Conservation (phyloP, 92 coral and sea anemone species). For the Phenganax marumi region DNA sequence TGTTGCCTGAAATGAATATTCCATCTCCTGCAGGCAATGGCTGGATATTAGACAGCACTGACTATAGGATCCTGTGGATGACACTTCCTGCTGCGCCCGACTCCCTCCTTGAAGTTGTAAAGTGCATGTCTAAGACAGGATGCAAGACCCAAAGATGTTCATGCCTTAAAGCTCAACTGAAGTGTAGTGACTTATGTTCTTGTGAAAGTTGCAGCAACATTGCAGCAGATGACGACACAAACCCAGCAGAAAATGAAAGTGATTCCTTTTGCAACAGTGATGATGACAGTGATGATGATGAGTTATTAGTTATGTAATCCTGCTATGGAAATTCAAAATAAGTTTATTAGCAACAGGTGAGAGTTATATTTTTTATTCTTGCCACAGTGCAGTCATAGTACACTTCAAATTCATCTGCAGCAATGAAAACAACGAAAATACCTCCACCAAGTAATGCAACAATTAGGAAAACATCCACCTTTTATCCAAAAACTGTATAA, state of each 20-base stretch:
- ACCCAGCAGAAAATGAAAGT: no score
- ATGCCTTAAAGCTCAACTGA: conserved; percentile 2
- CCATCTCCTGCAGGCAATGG: conserved; percentile 48
- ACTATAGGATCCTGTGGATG: conserved; percentile 36
- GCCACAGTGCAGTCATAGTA: no score
- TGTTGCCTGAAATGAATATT: conserved; percentile 15
- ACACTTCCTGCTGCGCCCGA: conserved; percentile 43
- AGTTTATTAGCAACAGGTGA: no score
- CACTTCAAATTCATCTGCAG: no score
- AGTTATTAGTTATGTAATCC: no score
- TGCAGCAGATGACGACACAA: no score
- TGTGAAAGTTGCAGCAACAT: neutral
- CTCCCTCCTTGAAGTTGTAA: conserved; percentile 14
- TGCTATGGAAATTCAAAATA: no score
- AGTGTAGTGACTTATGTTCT: neutral
- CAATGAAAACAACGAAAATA: neutral
- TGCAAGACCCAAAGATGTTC: conserved; percentile 5
- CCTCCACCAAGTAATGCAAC: neutral
- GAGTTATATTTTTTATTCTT: no score
- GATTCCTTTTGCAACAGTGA: no score
- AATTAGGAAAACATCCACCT: neutral
- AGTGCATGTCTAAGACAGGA: neutral
- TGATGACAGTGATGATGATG: no score
- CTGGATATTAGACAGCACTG: conserved; percentile 14
- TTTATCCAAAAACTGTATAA: neutral